Evolutionary conservation across 2,113 vertebrate species (phyloP).

Genomic region (Pollachius pollachius): DNA sequence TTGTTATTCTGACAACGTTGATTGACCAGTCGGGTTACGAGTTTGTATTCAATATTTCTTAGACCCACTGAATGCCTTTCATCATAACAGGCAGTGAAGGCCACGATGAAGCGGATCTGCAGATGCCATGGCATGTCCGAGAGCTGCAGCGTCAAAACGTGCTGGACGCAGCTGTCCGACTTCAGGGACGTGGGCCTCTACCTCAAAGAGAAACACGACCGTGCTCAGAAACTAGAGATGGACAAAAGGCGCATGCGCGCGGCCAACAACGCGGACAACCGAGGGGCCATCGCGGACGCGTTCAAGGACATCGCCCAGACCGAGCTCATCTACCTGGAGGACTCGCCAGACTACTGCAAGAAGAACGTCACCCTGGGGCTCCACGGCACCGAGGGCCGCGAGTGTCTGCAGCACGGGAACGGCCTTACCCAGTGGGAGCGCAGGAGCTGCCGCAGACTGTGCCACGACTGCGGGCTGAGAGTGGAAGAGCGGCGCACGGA

Average conservation of each 20-base stretch:
- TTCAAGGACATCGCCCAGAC: slow-evolving; percentile 76
- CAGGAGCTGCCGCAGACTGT: slow-evolving; percentile 85
- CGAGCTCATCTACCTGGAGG: slow-evolving; percentile 91
- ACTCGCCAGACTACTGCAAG: slow-evolving; percentile 92
- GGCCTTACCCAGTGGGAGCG: slow-evolving; percentile 80
- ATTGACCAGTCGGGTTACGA: background rate
- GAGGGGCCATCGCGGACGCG: slow-evolving; percentile 73
- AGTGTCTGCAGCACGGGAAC: slow-evolving; percentile 82
- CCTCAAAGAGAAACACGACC: slow-evolving; percentile 85
- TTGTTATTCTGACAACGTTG: background rate
- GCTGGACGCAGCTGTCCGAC: slow-evolving; percentile 91
- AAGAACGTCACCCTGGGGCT: slow-evolving; percentile 86
- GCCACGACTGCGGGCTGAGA: slow-evolving; percentile 86
- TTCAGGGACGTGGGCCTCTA: slow-evolving; percentile 90
- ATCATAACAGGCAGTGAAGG: slow-evolving; percentile 81
- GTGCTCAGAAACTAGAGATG: slow-evolving; percentile 86
- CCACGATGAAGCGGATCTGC: slow-evolving; percentile 88
- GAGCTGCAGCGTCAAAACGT: slow-evolving; percentile 94
- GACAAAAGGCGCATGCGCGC: slow-evolving; percentile 82
- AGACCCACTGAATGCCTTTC: no score
- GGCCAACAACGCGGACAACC: slow-evolving; percentile 87
- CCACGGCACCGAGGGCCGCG: slow-evolving; percentile 88
- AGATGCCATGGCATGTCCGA: slow-evolving; percentile 96
- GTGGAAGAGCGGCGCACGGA: slow-evolving; percentile 84
- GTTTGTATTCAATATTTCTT: no score